A percentile compares a stretch with the other conserved stretches of the same genome.
Evolutionary conservation across 2,797 vertebrate genomes (phyloP).

Genomic region (Selene dorsalis): DNA sequence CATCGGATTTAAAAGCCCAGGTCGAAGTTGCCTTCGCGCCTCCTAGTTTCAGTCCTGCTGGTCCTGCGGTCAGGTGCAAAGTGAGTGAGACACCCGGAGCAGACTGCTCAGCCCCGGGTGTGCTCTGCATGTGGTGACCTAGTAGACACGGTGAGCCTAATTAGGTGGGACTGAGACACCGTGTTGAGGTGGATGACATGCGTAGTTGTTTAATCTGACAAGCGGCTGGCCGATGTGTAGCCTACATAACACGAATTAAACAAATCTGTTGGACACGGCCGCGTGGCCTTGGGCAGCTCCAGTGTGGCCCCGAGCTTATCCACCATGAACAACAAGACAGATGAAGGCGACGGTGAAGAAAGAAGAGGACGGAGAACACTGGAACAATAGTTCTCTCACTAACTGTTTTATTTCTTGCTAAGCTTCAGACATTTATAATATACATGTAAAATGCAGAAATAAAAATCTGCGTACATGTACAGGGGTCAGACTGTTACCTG

Average conservation of each 20-base stretch:
- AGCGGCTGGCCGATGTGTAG: constrained; percentile 43
- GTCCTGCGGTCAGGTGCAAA: not conserved
- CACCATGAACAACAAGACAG: too few species aligned
- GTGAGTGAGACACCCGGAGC: constrained; percentile 4
- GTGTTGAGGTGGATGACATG: constrained; percentile 65
- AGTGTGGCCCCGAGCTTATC: constrained; percentile 4
- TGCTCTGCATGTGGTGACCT: constrained; percentile 62
- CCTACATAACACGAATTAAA: constrained; percentile 62
- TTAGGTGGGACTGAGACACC: constrained; percentile 66
- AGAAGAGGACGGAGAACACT: too few species aligned
- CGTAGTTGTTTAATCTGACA: constrained; percentile 73
- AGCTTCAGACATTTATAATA: too few species aligned
- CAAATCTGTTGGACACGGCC: constrained; percentile 52
- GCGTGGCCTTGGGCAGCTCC: constrained; percentile 11
- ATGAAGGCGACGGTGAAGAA: too few species aligned
- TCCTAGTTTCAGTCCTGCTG: not conserved
- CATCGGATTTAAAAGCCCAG: not conserved
- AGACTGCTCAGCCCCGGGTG: constrained; percentile 27
- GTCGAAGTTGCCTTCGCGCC: not conserved
- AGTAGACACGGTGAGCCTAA: constrained; percentile 67
- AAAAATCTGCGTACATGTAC: too few species aligned
- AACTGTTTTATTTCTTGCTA: too few species aligned
- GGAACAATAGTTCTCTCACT: too few species aligned
- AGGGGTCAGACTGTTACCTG: too few species aligned
- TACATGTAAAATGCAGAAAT: not conserved